Evolutionary conservation across 2,797 vertebrate genomes (phyloP).

Genomic region (Monodelphis domestica): DNA sequence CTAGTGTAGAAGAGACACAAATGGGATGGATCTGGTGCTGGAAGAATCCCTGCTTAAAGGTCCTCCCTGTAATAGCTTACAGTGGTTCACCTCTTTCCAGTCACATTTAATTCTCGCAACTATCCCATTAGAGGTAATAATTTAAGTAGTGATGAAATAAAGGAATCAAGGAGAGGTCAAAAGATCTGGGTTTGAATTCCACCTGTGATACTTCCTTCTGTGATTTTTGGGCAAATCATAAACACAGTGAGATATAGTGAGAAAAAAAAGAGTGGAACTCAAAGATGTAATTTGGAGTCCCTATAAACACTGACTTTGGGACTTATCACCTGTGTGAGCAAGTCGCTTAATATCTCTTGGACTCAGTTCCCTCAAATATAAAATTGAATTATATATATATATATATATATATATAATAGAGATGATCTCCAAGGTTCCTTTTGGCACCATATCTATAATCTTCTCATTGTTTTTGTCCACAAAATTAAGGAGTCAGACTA

Average conservation of each 20-base stretch:
- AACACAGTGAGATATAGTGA: neutral
- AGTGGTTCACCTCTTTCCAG: neutral
- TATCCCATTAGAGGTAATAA: neutral
- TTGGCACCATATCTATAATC: neutral
- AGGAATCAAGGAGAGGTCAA: neutral
- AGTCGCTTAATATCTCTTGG: neutral
- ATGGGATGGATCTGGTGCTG: neutral
- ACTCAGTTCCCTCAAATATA: neutral
- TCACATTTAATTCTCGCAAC: neutral
- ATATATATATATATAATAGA: too few species aligned
- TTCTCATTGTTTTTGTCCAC: neutral
- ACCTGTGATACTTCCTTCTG: neutral
- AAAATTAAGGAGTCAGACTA: neutral
- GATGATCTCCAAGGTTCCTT: neutral
- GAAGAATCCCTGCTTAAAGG: slow-evolving; percentile 4
- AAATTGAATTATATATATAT: too few species aligned
- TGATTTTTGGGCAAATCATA: neutral
- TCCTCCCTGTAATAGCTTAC: neutral
- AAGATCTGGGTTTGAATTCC: neutral
- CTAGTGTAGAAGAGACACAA: slow-evolving; percentile 14
- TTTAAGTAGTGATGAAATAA: neutral
- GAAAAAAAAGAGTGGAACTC: neutral
- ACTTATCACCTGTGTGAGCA: too few species aligned
- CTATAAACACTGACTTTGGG: neutral
- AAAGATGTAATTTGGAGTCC: neutral